Conservation (phyloP, 2,888 invertebrate genomes). For the Parapristionchus giblindavisi region DNA sequence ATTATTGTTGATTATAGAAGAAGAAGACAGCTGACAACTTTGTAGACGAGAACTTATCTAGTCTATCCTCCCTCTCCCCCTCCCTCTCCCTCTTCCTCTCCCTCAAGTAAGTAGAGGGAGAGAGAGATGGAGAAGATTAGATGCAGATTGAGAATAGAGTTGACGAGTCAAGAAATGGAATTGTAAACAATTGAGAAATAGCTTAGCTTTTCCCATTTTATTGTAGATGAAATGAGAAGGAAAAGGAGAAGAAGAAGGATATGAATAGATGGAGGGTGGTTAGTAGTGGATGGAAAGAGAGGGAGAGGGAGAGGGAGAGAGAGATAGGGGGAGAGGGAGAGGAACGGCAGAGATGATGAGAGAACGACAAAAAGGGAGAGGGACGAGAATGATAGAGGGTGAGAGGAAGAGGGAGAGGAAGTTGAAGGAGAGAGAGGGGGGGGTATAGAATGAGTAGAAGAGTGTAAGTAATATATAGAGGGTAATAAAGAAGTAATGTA, state of each 20-base stretch:
- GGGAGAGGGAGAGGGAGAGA: background rate
- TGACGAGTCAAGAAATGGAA: background rate
- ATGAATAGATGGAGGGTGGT: constrained; percentile 12
- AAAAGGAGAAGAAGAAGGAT: constrained; percentile 6
- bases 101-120: background rate
- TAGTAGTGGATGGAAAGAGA: background rate
- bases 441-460: background rate
- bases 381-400: background rate
- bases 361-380: background rate
- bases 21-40: background rate
- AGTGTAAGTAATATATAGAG: background rate
- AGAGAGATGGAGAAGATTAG: constrained; percentile 18
- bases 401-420: constrained; percentile 3
- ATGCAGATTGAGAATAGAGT: constrained; percentile 13
- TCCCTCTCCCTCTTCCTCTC: background rate
- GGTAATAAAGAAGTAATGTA: background rate
- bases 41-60: background rate
- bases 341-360: background rate
- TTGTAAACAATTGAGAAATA: background rate
- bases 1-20: background rate
- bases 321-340: background rate
- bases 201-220: too few species aligned
- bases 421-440: background rate
- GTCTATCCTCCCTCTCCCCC: background rate
- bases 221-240: background rate